phyloP scores from a whole-genome alignment of 2,888 invertebrate genomes.

The Thecophora atra region DNA sequence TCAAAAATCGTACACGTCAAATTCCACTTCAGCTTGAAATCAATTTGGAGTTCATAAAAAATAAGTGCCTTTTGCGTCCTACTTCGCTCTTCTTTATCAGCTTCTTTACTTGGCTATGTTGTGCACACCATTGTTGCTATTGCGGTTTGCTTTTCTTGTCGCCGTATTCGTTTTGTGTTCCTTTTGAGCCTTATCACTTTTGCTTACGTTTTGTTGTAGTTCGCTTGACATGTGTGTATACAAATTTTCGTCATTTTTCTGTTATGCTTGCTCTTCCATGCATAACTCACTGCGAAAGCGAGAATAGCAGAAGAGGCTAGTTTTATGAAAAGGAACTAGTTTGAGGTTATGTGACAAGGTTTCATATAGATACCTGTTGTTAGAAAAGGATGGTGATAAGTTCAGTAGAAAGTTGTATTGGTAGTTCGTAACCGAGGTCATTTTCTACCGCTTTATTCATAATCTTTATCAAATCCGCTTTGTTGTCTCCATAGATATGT shows the following conservation, averaged over 20 bases:
- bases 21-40: conserved; percentile 47
- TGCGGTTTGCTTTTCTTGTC: neutral
- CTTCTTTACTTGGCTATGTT: neutral
- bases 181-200: conserved; percentile 8
- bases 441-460: neutral
- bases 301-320: neutral
- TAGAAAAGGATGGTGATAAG: neutral
- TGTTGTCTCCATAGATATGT: no score
- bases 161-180: neutral
- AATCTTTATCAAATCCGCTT: no score
- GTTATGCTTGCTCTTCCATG: neutral
- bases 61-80: conserved; percentile 17
- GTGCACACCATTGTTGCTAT: neutral
- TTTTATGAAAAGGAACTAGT: neutral
- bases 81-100: neutral
- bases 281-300: neutral
- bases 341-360: neutral
- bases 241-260: conserved; percentile 5
- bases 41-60: conserved; percentile 43
- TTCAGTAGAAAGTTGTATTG: neutral
- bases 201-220: conserved; percentile 8
- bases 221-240: neutral
- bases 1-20: conserved; percentile 39
- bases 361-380: neutral
- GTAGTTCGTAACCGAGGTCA: conserved; percentile 8